Base-by-base conservation (phyloP, 2,888 invertebrate species). In the Drosophila macrospina region DNA sequence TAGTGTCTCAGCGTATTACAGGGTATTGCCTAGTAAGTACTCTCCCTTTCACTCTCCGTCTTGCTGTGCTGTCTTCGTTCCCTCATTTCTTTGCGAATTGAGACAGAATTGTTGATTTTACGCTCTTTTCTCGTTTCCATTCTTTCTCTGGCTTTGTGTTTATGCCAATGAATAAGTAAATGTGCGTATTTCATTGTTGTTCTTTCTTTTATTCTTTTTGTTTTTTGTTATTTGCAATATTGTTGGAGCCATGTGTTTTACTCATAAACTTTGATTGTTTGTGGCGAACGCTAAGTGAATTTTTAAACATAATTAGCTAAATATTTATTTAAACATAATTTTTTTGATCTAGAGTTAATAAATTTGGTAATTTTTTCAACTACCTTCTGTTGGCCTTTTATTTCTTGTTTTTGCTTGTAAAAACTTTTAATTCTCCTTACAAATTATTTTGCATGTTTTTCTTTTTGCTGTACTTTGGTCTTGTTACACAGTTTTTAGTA, bases 71-170 rank as follows among this genome's bases (percentile, higher is more conserved):
- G 20, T 20, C 26, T 45, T 48, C 10, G 5, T 7, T 24, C 20
- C 20, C 20, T 20, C 20, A 20, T 8, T 39, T 26, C 28, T 28
- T 60, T 34, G n/a, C 32, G 52, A 32, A 24, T 30, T 28, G n/a
- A 47, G 11, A 8, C 37, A 37, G 47, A 39, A 55, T 57, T 64
- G 34, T 63, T 50, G 48, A 42, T 44, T 50, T 63, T 50, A 32
- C 48, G 36, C 42, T 51, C 42, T 15, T 42, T 55, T 13, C 41
- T 5, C 20, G 4, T 30, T 51, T 26, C 20, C 30, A 32, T 20
- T 48, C 50, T 39, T 30, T 47, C 37, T 6, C 5, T 20, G 10
- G 24, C 34, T 36, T 34, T 51, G 37, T 51, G 51, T 26, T 51
- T 51, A 36, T 50, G 5, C 6, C 2, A 2, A 20, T 20, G 16